These are phyloP conservation scores for Scarus forsteni DNA, from an alignment of 2,797 vertebrate species.

Conservation along the genomic window DNA sequence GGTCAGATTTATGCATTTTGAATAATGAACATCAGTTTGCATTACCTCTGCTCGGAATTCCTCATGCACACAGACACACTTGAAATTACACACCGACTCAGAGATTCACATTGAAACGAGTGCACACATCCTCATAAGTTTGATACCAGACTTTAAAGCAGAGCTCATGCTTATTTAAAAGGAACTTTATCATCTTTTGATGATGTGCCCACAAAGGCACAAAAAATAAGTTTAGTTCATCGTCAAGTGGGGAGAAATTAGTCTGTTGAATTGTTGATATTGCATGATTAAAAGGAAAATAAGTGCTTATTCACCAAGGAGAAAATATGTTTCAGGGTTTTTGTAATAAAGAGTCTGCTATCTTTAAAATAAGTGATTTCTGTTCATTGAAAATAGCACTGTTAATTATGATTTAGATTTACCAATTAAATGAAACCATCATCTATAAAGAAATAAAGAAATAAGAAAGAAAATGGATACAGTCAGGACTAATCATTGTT, in stretches of 20 bases:
- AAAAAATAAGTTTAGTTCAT: slow-evolving; percentile 3
- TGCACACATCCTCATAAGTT: slow-evolving; percentile 13
- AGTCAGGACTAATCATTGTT: too few species aligned
- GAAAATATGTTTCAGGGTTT: not conserved
- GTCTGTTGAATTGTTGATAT: slow-evolving; percentile 25
- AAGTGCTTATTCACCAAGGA: slow-evolving; percentile 1
- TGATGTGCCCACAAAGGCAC: slow-evolving; percentile 1
- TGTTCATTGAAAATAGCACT: not conserved
- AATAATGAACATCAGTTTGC: slow-evolving; percentile 76
- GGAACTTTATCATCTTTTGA: slow-evolving; percentile 28
- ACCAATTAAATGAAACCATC: too few species aligned
- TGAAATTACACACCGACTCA: slow-evolving; percentile 3
- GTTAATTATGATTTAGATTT: too few species aligned
- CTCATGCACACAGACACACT: slow-evolving; percentile 11
- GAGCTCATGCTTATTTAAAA: slow-evolving; percentile 34
- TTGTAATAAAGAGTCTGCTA: not conserved
- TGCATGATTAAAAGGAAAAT: slow-evolving; percentile 16
- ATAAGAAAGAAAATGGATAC: too few species aligned
- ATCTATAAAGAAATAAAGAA: too few species aligned
- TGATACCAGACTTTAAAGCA: slow-evolving; percentile 17
- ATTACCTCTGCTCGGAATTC: slow-evolving; percentile 43
- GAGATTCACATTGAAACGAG: not conserved
- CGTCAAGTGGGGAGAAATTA: not conserved
- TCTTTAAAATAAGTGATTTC: not conserved
- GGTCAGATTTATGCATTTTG: slow-evolving; percentile 78